Evolutionary conservation across 2,888 invertebrate genomes (phyloP), one percentile per base, ranked within the genome.

Genomic region (Halocaridina rubra): DNA sequence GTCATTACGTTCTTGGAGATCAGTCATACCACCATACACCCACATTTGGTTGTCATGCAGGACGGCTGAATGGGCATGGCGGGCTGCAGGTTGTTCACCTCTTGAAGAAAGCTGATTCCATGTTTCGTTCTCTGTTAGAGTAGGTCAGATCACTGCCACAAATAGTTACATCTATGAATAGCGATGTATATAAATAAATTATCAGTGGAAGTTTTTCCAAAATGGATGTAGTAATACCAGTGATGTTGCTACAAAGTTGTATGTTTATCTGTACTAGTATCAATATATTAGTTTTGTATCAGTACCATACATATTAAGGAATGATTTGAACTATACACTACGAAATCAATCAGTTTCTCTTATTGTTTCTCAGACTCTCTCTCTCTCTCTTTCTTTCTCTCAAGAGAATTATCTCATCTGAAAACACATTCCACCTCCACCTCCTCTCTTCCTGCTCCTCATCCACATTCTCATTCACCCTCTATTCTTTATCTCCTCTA

Each of bases 21-120:
- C 96, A 88, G 95, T 95, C 95, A 95, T 96, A 0, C 97, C 97
- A 22, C 96, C 97, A 91, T 95, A 96, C 90, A 97, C 93, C 94
- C 96, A 97, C 93, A 97, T 95, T 2, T 94, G 93, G 89, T 94
- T 93, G 89, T 93, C 94, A 91, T 95, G 94, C 87, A 96, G 92
- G 69, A 96, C 94, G 2, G 96, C 95, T 0, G 96, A 95, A 92
- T 97, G 97, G 33, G 86, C 84, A 74, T 89, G 89, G 61, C 90
- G 90, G 1, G 91, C 91, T 2, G 81, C 79, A 0, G 86, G 88
- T 67, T 87, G 85, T 53, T 87, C 85, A 32, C 88, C 86, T n/a
- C 85, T 24, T 13, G 74, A 77, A 10, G 85, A 71, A n/a, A 81
- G 75, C 39, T 82, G 84, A 24, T 69, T 75, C 86, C 88, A 86